Evolutionary conservation across 1,140 invertebrate species (phyloP).

Genomic region (Zaprionus tsacasi): DNA sequence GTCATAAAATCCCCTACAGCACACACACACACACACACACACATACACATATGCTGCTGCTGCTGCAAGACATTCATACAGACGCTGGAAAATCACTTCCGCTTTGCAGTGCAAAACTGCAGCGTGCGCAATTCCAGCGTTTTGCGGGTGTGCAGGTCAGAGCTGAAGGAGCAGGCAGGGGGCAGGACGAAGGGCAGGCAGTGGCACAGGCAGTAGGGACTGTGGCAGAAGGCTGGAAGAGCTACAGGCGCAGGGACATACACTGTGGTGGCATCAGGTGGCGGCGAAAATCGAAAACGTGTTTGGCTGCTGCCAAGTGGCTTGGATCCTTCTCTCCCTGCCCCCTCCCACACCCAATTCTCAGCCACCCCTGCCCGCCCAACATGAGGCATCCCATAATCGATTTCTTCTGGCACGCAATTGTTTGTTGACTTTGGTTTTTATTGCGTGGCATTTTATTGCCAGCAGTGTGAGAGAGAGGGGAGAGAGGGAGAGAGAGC

Average conservation of each 20-base stretch:
- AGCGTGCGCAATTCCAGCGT: conserved; percentile 69
- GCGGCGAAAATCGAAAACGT: conserved; percentile 76
- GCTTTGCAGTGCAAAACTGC: conserved; percentile 62
- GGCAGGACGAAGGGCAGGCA: conserved; percentile 21
- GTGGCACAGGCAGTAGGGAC: neutral
- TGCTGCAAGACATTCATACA: conserved; percentile 6
- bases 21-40: conserved; percentile 4
- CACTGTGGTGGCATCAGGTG: conserved; percentile 43
- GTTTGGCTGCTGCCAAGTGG: conserved; percentile 34
- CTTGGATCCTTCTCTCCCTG: neutral
- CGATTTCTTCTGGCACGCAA: conserved; percentile 54
- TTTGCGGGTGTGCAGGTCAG: neutral
- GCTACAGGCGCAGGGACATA: neutral
- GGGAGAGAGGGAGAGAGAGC: neutral
- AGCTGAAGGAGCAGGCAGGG: neutral
- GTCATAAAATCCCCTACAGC: conserved; percentile 67
- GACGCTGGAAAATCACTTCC: conserved; percentile 73
- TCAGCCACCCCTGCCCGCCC: neutral
- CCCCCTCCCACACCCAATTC: neutral
- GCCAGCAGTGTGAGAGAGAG: conserved; percentile 36
- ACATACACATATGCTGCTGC: conserved; percentile 9
- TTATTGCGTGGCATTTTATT: conserved; percentile 82
- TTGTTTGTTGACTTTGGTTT: conserved; percentile 83
- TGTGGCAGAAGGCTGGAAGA: conserved; percentile 12
- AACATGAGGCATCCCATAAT: conserved; percentile 49